phyloP scores from a whole-genome alignment of 2,888 invertebrate genomes.

The Parapristionchus giblindavisi region DNA sequence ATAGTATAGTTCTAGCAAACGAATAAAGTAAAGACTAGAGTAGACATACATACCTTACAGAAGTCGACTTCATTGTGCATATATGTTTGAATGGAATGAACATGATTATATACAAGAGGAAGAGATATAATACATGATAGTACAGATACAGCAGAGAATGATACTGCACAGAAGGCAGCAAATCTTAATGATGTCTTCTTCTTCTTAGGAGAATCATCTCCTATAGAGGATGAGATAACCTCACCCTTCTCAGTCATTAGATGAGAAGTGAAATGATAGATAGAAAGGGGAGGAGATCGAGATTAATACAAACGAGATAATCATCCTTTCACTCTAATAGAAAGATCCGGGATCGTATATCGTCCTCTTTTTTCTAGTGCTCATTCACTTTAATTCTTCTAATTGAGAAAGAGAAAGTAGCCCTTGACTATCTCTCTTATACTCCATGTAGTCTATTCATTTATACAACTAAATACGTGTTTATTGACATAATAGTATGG shows the following conservation, averaged over 20 bases:
- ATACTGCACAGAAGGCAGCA: conserved; percentile 67
- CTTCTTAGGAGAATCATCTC: conserved; percentile 24
- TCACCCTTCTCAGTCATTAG: conserved; percentile 33
- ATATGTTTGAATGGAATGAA: conserved; percentile 67
- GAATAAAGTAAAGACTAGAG: background rate
- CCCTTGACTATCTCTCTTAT: conserved; percentile 25
- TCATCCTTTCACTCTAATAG: background rate
- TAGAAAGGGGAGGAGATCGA: background rate
- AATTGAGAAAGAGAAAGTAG: conserved; percentile 28
- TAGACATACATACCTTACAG: conserved; percentile 64
- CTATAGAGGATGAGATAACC: background rate
- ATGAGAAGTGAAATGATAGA: background rate
- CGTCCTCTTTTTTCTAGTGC: background rate
- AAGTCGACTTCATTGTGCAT: conserved; percentile 70
- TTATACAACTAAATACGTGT: conserved; percentile 14
- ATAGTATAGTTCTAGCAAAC: background rate
- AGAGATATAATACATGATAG: conserved; percentile 67
- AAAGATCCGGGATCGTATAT: conserved; percentile 21
- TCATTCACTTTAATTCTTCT: background rate
- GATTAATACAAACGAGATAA: background rate
- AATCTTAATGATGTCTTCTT: conserved; percentile 60
- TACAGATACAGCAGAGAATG: conserved; percentile 63
- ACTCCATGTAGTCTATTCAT: conserved; percentile 4
- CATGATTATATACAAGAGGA: conserved; percentile 69
- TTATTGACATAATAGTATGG: conserved; percentile 35